Percentiles rank a stretch among this genome's conserved stretches.
Conservation (phyloP, 2,797 vertebrate species). For the Urophycis tenuis region DNA sequence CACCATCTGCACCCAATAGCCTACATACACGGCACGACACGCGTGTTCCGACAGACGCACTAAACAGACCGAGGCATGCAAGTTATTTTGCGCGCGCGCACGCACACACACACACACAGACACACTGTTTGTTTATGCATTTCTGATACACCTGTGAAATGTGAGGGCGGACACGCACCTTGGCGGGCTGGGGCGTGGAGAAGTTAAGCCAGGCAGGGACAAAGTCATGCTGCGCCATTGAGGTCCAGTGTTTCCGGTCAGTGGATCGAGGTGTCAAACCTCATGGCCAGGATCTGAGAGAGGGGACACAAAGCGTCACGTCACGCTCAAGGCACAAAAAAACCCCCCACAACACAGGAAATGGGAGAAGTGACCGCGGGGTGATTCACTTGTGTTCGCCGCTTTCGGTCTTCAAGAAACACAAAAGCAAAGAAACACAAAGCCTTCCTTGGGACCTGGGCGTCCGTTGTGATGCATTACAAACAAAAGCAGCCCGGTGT, state of each 20-base stretch:
- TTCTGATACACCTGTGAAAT: not conserved
- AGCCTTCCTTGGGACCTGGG: not conserved
- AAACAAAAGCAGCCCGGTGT: not conserved
- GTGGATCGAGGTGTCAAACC: conserved; percentile 99
- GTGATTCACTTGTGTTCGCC: not conserved
- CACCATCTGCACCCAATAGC: no score
- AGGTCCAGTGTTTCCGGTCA: conserved; percentile 99
- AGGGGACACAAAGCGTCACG: not conserved
- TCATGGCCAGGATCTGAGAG: conserved; percentile 95
- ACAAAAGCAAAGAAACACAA: not conserved
- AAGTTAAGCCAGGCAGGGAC: conserved; percentile 99
- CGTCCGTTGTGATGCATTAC: not conserved
- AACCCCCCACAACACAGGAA: not conserved
- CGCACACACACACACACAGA: conserved; percentile 4
- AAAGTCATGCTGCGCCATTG: conserved; percentile 99
- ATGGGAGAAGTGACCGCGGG: not conserved
- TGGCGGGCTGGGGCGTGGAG: conserved; percentile 98
- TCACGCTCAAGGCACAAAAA: conserved; percentile 18
- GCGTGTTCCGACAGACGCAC: not conserved
- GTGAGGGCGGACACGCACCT: conserved; percentile 68
- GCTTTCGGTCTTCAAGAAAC: not conserved
- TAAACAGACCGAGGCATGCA: not conserved
- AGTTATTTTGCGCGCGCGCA: not conserved
- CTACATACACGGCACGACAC: not conserved
- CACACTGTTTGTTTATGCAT: not conserved